These are phyloP conservation scores for Danaus chrysippus DNA, from an alignment of 2,888 invertebrate genomes.

Conservation along the genomic window DNA sequence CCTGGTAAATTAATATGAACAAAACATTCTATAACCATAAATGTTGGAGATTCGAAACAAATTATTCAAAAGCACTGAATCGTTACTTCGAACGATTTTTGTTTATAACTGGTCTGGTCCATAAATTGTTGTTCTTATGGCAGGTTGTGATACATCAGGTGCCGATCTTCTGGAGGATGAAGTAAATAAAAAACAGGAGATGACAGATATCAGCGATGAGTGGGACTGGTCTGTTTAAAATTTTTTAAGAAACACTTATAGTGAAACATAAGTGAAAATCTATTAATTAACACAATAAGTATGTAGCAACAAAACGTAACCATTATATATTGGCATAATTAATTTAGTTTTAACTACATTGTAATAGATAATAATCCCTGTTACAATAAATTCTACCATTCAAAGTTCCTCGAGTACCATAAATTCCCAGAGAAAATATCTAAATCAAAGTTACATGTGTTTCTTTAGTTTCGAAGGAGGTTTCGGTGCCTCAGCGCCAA, in stretches of 20 bases:
- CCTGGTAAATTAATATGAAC: constrained; percentile 54
- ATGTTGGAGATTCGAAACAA: neutral
- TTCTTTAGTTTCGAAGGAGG: constrained; percentile 69
- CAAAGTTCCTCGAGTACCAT: neutral
- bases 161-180: constrained; percentile 59
- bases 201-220: constrained; percentile 59
- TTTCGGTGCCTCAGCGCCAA: constrained; percentile 62
- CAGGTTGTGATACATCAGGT: constrained; percentile 62
- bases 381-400: too few relatives aligned
- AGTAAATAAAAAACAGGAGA: constrained; percentile 47
- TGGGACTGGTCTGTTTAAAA: constrained; percentile 64
- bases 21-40: too few relatives aligned
- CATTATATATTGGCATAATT: too few relatives aligned
- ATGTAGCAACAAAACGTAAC: too few relatives aligned
- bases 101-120: neutral
- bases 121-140: constrained; percentile 14
- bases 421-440: neutral
- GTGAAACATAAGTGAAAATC: neutral
- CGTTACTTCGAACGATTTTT: too few relatives aligned
- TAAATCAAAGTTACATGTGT: neutral
- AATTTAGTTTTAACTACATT: too few relatives aligned
- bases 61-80: neutral
- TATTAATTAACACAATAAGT: too few relatives aligned
- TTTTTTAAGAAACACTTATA: neutral
- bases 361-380: too few relatives aligned